Percentiles rank a stretch among this genome's conserved stretches.
These are phyloP conservation scores for Meghimatium bilineatum DNA, from an alignment of 2,888 invertebrate genomes.

Conservation along the genomic window DNA sequence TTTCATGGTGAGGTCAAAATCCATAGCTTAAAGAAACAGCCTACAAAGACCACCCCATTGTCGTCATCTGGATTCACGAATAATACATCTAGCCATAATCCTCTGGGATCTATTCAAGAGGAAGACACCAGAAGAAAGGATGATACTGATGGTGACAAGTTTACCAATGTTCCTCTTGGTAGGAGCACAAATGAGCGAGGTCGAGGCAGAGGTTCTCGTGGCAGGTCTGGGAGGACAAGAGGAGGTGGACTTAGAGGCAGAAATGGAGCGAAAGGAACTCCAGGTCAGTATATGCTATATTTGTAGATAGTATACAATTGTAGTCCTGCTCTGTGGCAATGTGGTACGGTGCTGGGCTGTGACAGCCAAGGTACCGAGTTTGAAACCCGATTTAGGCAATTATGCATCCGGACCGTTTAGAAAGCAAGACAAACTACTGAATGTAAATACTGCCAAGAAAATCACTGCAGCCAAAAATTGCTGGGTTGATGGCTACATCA, in stretches of 20 bases:
- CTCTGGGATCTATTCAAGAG: neutral
- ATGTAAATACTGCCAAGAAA: too few relatives aligned
- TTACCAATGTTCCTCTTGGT: conserved; percentile 4
- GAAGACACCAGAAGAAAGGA: neutral
- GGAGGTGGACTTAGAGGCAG: conserved; percentile 49
- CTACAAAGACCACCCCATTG: conserved; percentile 20
- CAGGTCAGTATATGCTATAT: conserved; percentile 11
- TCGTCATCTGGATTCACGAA: neutral
- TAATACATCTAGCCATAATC: neutral
- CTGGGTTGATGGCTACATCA: too few relatives aligned
- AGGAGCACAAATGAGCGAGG: conserved; percentile 26
- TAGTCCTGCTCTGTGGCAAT: too few relatives aligned
- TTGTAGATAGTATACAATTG: neutral
- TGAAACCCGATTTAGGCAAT: too few relatives aligned
- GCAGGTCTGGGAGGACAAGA: conserved; percentile 53
- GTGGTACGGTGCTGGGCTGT: too few relatives aligned
- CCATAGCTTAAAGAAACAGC: conserved; percentile 45
- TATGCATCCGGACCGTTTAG: too few relatives aligned
- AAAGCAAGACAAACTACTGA: too few relatives aligned
- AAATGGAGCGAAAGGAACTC: conserved; percentile 6
- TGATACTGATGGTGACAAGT: neutral
- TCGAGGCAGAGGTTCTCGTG: conserved; percentile 39
- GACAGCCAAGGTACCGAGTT: too few relatives aligned
- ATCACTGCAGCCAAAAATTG: too few relatives aligned
- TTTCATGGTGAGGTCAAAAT: conserved; percentile 66